Evolutionary conservation across 2,113 vertebrate species (phyloP), one percentile per base, ranked within the genome.

Genomic region (Excalfactoria chinensis): DNA sequence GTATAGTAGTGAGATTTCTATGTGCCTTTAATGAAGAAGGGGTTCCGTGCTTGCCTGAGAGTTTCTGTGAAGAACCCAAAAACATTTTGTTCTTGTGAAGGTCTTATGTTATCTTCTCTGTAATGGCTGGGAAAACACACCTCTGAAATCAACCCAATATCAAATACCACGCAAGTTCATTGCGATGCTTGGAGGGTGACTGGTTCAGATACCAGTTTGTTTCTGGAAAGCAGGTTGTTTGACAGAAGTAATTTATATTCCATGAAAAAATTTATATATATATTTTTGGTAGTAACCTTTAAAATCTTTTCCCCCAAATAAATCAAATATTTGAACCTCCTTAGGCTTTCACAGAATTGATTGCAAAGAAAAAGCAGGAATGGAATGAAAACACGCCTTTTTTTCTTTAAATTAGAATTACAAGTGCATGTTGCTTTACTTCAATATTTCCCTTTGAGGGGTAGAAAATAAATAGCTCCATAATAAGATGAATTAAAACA

Each of bases 401-500:
- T 48, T 43, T 58, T 37, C 62, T 49, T 84, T 48, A 49, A 76
- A 59, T 51, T 71, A 84, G 34, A 94, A 67, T 43, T 46, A 44
- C 7, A 73, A 32, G 32, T 35, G 71, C 16, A 56, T 35, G 28
- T 58, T 79, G 9, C 14, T 88, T 91, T 62, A 51, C 58, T 78
- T 86, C 15, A 62, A 10, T 41, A 51, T 86, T 90, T 89, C 56
- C 70, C 70, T 86, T 9, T 5, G 53, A 71, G 40, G 7, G 15
- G 30, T 72, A 92, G 67, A 86, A 95, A 95, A 90, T 41, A 93
- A 89, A 87, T 48, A 79, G 49, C 51, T 90, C 13, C 81, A 32
- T 87, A 89, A 89, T 69, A 90, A 86, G 92, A 78, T 69, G 17
- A 86, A 82, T 92, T 93, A 75, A 87, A 86, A 58, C 44, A 93